Percentiles rank a stretch among this genome's conserved stretches.
Conservation (phyloP, 2,888 invertebrate genomes). For the Epinotia demarniana region DNA sequence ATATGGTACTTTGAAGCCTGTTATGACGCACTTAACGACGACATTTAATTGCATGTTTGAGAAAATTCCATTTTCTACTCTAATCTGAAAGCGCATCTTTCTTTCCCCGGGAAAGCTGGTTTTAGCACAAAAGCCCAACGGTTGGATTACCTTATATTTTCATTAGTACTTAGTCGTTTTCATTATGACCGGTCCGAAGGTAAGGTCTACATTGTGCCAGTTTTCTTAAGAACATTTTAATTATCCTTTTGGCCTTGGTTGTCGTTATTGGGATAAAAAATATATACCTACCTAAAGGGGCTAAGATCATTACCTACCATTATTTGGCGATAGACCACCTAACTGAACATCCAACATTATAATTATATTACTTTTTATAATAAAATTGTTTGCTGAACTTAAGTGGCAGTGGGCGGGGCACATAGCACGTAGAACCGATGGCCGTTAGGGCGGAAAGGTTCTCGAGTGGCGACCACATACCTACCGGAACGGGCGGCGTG, state of each 20-base stretch:
- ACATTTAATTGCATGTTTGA: no score
- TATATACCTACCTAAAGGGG: background rate
- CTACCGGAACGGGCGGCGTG: no score
- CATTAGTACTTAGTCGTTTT: slow-evolving; percentile 33
- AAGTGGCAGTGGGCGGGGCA: no score
- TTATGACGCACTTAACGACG: no score
- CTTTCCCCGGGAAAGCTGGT: background rate
- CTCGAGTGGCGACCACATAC: no score
- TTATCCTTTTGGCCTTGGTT: slow-evolving; percentile 18
- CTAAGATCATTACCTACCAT: background rate
- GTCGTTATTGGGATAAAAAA: background rate
- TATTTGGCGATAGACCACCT: no score
- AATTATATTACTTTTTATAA: no score
- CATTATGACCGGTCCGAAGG: slow-evolving; percentile 19
- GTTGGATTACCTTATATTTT: slow-evolving; percentile 35
- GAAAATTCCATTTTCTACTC: slow-evolving; percentile 7
- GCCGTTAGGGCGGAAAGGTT: no score
- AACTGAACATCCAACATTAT: no score
- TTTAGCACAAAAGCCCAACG: slow-evolving; percentile 32
- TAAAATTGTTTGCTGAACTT: no score
- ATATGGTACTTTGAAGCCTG: no score
- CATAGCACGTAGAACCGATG: no score
- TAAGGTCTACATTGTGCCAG: slow-evolving; percentile 25
- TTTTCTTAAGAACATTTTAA: slow-evolving; percentile 28
- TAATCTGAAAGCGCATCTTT: slow-evolving; percentile 7